These are phyloP conservation scores for Tetragonula carbonaria DNA, from an alignment of 2,888 invertebrate species.

Conservation along the genomic window DNA sequence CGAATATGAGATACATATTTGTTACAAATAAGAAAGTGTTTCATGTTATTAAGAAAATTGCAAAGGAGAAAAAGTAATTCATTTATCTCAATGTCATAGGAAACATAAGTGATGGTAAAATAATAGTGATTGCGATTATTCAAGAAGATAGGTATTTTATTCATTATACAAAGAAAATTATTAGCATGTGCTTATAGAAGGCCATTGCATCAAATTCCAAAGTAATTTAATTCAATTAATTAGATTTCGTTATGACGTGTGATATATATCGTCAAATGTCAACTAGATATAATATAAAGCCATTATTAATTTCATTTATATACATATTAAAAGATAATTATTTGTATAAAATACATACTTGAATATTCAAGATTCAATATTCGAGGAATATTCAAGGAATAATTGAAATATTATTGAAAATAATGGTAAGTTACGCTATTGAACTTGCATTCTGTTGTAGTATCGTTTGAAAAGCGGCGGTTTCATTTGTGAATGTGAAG, in stretches of 20 bases:
- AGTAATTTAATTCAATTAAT: too few species aligned
- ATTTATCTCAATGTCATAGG: not conserved
- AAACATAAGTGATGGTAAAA: not conserved
- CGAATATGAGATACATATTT: fast-evolving
- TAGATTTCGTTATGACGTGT: too few species aligned
- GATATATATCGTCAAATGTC: too few species aligned
- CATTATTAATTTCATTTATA: too few species aligned
- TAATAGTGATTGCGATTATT: conserved; percentile 1
- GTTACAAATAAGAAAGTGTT: not conserved
- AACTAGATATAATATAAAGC: too few species aligned
- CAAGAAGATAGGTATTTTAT: not conserved
- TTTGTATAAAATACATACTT: too few species aligned
- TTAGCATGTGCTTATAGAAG: not conserved
- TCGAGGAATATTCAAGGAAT: too few species aligned
- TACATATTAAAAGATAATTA: too few species aligned
- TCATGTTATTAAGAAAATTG: not conserved
- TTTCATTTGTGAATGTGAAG: fast-evolving
- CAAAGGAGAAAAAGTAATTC: not conserved
- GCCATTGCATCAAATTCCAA: too few species aligned
- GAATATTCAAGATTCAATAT: too few species aligned
- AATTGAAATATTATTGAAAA: not conserved
- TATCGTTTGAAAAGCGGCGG: too few species aligned
- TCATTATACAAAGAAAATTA: not conserved
- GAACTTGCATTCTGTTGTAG: not conserved
- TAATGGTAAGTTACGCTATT: fast-evolving